These are phyloP conservation scores for Dichetophora obliterata DNA, from an alignment of 2,888 invertebrate species.

Conservation along the genomic window DNA sequence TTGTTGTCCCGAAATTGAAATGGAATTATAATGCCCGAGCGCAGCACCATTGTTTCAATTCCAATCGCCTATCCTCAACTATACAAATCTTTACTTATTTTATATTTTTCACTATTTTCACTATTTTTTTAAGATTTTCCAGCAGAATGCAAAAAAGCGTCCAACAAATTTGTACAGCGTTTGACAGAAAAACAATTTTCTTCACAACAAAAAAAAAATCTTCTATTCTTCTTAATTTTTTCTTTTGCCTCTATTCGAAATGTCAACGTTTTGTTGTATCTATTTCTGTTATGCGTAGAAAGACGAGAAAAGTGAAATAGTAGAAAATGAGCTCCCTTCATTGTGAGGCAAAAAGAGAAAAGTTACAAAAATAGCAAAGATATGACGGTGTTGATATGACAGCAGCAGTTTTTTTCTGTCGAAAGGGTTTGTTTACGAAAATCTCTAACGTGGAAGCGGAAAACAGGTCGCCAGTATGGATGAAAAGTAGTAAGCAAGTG, in stretches of 20 bases:
- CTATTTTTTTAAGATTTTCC: background rate
- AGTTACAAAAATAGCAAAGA: background rate
- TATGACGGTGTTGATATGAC: background rate
- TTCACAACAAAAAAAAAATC: constrained; percentile 14
- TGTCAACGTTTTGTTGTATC: constrained; percentile 19
- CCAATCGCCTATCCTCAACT: background rate
- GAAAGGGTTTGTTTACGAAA: constrained; percentile 33
- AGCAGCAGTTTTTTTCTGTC: background rate
- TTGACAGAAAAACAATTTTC: background rate
- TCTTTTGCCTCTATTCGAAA: background rate
- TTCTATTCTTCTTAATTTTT: constrained; percentile 23
- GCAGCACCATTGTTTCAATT: constrained; percentile 61
- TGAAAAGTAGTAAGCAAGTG: background rate
- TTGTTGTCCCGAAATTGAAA: constrained; percentile 66
- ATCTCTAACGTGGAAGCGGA: background rate
- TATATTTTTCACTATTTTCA: background rate
- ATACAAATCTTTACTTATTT: background rate
- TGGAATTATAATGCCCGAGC: constrained; percentile 64
- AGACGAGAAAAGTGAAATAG: constrained; percentile 31
- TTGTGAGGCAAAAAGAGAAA: background rate
- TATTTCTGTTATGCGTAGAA: constrained; percentile 11
- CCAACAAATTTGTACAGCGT: background rate
- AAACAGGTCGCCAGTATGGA: background rate
- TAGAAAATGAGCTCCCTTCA: background rate
- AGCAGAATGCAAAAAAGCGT: background rate